These are phyloP conservation scores for Acanthopleura granulata DNA, from an alignment of 2,888 invertebrate species.

Conservation along the genomic window DNA sequence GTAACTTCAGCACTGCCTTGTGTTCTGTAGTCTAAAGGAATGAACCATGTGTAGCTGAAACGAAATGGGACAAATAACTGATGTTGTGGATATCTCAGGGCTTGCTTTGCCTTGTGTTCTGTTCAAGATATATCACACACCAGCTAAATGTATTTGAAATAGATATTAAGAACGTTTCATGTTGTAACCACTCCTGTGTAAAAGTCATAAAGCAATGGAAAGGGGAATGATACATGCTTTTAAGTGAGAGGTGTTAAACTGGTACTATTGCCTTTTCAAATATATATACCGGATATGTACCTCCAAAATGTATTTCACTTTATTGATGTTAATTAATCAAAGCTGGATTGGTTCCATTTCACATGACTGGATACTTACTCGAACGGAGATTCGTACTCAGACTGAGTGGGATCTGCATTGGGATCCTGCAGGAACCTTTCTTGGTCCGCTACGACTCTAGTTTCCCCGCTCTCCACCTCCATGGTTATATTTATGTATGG, in stretches of 20 bases:
- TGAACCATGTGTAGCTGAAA: constrained; percentile 10
- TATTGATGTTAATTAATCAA: too few relatives aligned
- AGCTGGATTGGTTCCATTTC: neutral
- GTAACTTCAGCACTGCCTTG: too few relatives aligned
- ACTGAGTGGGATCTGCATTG: constrained; percentile 26
- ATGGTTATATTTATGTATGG: constrained; percentile 58
- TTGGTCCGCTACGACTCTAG: constrained; percentile 48
- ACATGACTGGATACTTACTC: constrained; percentile 34
- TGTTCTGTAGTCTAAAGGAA: neutral
- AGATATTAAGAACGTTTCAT: too few relatives aligned
- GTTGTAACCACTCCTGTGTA: too few relatives aligned
- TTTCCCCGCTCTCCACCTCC: constrained; percentile 19
- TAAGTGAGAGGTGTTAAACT: neutral
- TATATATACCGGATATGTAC: neutral
- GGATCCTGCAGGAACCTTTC: constrained; percentile 50
- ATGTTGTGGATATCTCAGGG: too few relatives aligned
- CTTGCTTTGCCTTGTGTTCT: too few relatives aligned
- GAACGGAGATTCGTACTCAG: constrained; percentile 38
- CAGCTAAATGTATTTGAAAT: too few relatives aligned
- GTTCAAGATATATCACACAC: too few relatives aligned
- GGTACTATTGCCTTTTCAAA: neutral
- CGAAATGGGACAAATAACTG: too few relatives aligned
- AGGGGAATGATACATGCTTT: neutral
- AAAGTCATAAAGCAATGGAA: too few relatives aligned
- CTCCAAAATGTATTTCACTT: too few relatives aligned